Evolutionary conservation across 2,888 invertebrate genomes (phyloP).

Genomic region (Brenthis hecate): DNA sequence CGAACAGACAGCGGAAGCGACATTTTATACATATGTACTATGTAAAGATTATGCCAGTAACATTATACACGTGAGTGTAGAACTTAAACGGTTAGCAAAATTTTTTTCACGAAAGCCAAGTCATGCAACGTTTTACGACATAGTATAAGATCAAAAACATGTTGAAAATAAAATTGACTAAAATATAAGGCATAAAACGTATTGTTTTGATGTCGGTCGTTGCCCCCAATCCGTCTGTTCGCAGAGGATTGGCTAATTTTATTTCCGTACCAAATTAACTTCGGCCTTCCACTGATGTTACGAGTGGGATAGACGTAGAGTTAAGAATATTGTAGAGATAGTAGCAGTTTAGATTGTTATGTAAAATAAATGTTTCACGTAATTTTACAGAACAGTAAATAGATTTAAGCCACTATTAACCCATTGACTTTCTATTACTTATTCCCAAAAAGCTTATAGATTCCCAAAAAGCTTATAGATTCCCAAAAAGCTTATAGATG

Average conservation of each 20-base stretch:
- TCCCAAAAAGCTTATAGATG: no score
- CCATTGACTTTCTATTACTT: no score
- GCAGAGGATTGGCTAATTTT: slow-evolving; percentile 50
- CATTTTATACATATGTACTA: no score
- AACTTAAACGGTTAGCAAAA: slow-evolving; percentile 13
- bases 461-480: no score
- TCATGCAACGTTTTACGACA: slow-evolving; percentile 21
- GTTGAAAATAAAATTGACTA: neutral
- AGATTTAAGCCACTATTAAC: neutral
- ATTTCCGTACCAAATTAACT: slow-evolving; percentile 61
- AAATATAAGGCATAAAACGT: slow-evolving; percentile 13
- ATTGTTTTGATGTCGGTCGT: slow-evolving; percentile 57
- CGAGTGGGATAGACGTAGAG: slow-evolving; percentile 43
- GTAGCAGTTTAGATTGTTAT: no score
- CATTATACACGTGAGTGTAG: slow-evolving; percentile 10
- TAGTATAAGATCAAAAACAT: slow-evolving; percentile 6
- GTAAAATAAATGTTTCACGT: no score
- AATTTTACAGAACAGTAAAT: no score
- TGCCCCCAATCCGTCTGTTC: slow-evolving; percentile 49
- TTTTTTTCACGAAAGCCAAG: slow-evolving; percentile 7
- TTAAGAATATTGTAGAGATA: slow-evolving; percentile 16
- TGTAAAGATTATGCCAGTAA: neutral
- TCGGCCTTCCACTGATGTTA: slow-evolving; percentile 52
- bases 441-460: no score
- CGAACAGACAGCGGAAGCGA: no score